Evolutionary conservation across 2,888 invertebrate genomes (phyloP).

Genomic region (Uropetala carovei): DNA sequence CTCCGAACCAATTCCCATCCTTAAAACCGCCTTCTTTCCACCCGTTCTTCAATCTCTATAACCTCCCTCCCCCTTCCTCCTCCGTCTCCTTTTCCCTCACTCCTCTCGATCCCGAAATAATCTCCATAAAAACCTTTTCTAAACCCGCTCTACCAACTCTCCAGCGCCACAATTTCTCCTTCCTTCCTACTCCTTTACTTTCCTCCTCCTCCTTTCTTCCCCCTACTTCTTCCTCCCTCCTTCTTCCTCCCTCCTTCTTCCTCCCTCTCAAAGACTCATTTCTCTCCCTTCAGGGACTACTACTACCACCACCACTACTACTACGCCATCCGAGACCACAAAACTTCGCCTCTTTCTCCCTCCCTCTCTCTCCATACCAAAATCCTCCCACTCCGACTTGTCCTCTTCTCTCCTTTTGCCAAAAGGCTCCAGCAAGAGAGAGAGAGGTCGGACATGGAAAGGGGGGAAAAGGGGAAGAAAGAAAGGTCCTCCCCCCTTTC

Average conservation of each 20-base stretch:
- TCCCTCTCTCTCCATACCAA: background rate
- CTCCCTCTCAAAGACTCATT: background rate
- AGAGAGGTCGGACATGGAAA: background rate
- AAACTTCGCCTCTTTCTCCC: background rate
- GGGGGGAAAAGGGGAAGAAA: background rate
- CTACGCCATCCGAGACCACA: background rate
- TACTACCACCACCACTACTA: background rate
- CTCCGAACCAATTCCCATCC: background rate
- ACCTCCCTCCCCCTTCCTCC: too few relatives aligned
- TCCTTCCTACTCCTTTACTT: background rate
- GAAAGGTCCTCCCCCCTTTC: background rate
- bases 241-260: background rate
- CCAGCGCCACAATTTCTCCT: slow-evolving; percentile 41
- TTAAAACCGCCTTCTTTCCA: too few relatives aligned
- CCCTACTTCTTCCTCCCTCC: background rate
- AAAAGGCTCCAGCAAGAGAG: background rate
- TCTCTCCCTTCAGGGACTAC: too few relatives aligned
- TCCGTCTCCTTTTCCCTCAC: background rate
- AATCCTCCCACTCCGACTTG: background rate
- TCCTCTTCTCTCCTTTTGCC: background rate
- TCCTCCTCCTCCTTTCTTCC: background rate
- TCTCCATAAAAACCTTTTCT: slow-evolving; percentile 47
- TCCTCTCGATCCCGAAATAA: slow-evolving; percentile 22
- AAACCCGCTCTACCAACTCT: background rate
- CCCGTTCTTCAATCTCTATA: too few relatives aligned